Conservation (phyloP, 2,888 invertebrate species). For the Melieria picta region DNA sequence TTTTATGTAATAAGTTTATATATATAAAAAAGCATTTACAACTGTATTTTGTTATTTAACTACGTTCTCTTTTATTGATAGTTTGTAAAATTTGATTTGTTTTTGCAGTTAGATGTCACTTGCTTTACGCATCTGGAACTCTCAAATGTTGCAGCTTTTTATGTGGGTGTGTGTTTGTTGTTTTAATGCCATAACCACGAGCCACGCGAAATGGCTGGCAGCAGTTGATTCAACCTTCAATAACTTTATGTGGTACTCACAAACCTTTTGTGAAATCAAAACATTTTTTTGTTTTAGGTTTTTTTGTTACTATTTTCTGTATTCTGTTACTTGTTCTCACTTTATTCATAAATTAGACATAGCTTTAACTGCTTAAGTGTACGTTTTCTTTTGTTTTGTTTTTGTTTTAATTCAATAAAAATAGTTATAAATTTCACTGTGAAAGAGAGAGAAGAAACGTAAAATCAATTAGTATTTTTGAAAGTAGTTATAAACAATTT, state of each 20-base stretch:
- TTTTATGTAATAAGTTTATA: too few relatives aligned
- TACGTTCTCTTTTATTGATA: too few relatives aligned
- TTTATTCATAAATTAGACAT: conserved; percentile 31
- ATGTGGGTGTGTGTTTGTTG: too few relatives aligned
- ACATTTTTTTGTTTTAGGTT: conserved; percentile 11
- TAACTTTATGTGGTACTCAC: neutral
- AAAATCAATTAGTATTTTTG: conserved; percentile 7
- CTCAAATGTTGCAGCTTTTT: too few relatives aligned
- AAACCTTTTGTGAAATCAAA: too few relatives aligned
- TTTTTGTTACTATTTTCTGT: neutral
- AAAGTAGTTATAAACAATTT: too few relatives aligned
- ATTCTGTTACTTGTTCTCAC: conserved; percentile 34
- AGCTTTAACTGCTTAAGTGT: conserved; percentile 27
- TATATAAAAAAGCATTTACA: conserved; percentile 44
- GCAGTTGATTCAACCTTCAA: too few relatives aligned
- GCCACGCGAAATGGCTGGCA: too few relatives aligned
- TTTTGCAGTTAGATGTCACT: too few relatives aligned
- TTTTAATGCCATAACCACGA: too few relatives aligned
- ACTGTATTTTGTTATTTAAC: conserved; percentile 29
- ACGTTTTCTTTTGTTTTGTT: conserved; percentile 15
- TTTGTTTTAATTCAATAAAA: conserved; percentile 9
- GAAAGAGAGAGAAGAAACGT: conserved; percentile 27
- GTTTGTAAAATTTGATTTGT: too few relatives aligned
- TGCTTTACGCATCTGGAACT: too few relatives aligned
- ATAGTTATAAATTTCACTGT: conserved; percentile 33